A percentile compares a stretch with the other conserved stretches of the same genome.
Conservation (phyloP, 2,113 vertebrate species). For the Pomatorhinus ruficollis region DNA sequence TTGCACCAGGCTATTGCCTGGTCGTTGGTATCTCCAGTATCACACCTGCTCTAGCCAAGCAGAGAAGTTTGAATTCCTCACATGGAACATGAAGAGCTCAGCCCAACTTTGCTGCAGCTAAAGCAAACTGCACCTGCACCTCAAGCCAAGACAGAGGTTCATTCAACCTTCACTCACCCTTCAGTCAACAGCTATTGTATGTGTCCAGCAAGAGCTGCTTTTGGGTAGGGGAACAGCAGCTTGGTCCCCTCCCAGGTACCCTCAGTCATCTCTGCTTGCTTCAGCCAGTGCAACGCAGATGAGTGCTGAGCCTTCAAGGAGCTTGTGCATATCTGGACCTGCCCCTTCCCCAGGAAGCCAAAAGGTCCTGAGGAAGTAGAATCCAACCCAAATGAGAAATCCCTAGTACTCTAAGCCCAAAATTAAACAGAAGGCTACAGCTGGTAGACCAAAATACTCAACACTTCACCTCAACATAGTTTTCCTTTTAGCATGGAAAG, state of each 20-base stretch:
- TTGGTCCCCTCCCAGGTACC: not conserved
- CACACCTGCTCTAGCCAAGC: not conserved
- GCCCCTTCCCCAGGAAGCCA: not conserved
- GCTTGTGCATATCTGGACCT: not conserved
- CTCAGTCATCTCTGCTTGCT: not conserved
- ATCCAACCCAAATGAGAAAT: not conserved
- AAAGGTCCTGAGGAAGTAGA: not conserved
- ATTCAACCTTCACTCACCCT: not conserved
- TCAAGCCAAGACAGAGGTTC: not conserved
- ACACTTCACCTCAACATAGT: not conserved
- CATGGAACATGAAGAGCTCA: not conserved
- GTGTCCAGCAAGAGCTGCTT: not conserved
- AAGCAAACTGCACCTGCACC: not conserved
- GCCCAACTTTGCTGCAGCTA: not conserved
- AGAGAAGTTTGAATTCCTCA: not conserved
- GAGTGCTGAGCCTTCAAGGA: not conserved
- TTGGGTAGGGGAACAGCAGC: not conserved
- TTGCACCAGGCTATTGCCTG: not conserved
- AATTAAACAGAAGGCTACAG: not conserved
- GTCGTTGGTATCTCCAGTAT: not conserved
- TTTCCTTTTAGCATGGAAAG: not conserved
- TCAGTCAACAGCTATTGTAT: not conserved
- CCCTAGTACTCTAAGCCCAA: not conserved
- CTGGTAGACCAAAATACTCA: not conserved
- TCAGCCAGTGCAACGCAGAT: not conserved